Evolutionary conservation across 2,797 vertebrate species (phyloP), one percentile per base, ranked within the genome.

Genomic region (Atherinosoma microstoma): DNA sequence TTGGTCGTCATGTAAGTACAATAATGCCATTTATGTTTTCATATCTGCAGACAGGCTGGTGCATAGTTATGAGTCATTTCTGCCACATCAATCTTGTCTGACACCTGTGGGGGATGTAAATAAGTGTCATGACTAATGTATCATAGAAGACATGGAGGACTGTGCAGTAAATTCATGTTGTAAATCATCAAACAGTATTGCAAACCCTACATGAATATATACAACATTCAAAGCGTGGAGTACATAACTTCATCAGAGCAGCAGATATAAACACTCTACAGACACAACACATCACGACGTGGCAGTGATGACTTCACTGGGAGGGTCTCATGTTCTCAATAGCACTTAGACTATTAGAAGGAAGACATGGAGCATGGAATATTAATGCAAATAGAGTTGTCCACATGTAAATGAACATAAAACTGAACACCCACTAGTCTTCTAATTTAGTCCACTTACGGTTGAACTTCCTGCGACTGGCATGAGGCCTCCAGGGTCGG

Each of bases 401-500:
- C 42, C 22, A 27, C 11, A 58, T 6, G n/a, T 1, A 29, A 32
- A 32, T 13, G 12, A 9, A 51, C n/a, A 22, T 24, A 7, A 38
- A 53, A 40, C 2, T 13, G 16, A 51, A 34, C 20, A 15, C 16
- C 8, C 40, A 32, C 6, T 12, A 12, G 49, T 42, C n/a, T 24
- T 10, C 47, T 64, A 24, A 68, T 4, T 45, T 20, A 34, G 16
- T 7, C 53, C 54, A 88, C 98, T 98, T 92, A 99, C 98, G 93
- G 86, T 94, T 96, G 92, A 97, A 94, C 67, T 91, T 91, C 69
- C 95, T 89, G 62, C 87, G 92, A 81, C 84, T 75, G 75, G 91
- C 92, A 76, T 94, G 79, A 49, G 94, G 89, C 88, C 95, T 95
- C 96, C 96, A 95, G 45, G 95, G 94, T 85, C 95, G 91, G 20